Percentiles rank a stretch among this genome's conserved stretches.
These are phyloP conservation scores for Neodiprion pinetum DNA, from an alignment of 1,140 invertebrate genomes.

Conservation along the genomic window DNA sequence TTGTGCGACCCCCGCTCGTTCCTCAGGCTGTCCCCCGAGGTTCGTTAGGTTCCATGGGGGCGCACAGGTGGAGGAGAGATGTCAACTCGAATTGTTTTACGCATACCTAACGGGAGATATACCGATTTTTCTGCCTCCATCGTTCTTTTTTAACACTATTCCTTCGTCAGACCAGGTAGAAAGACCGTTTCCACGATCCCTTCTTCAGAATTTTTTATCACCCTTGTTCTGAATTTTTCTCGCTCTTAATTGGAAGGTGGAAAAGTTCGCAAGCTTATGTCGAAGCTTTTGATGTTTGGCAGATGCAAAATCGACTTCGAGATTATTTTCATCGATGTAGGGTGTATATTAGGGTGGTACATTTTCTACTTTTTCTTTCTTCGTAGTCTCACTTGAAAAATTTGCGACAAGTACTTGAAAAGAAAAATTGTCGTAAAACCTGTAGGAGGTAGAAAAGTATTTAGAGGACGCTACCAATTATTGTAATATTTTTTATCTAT, in stretches of 20 bases:
- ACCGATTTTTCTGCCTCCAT: not conserved
- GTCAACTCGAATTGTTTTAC: slow-evolving; percentile 55
- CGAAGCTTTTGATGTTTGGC: no score
- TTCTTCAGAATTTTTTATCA: slow-evolving; percentile 39
- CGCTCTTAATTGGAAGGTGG: slow-evolving; percentile 13
- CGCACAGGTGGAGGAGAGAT: slow-evolving; percentile 33
- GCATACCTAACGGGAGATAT: slow-evolving; percentile 48
- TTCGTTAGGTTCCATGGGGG: slow-evolving; percentile 19
- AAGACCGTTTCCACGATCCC: slow-evolving; percentile 1
- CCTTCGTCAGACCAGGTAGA: slow-evolving; percentile 10
- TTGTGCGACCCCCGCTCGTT: slow-evolving; percentile 26
- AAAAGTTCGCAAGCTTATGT: no score
- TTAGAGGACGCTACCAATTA: no score
- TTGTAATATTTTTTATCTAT: no score
- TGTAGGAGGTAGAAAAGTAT: no score
- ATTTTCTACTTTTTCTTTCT: no score
- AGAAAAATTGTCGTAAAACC: no score
- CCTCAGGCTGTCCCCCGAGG: slow-evolving; percentile 8
- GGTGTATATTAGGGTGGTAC: no score
- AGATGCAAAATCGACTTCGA: no score
- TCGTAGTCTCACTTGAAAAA: no score
- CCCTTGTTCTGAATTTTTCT: slow-evolving; percentile 21
- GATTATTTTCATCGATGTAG: no score
- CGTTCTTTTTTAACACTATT: not conserved
- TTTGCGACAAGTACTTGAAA: no score